Evolutionary conservation across 2,888 invertebrate species (phyloP).

Genomic region (Rapana venosa): DNA sequence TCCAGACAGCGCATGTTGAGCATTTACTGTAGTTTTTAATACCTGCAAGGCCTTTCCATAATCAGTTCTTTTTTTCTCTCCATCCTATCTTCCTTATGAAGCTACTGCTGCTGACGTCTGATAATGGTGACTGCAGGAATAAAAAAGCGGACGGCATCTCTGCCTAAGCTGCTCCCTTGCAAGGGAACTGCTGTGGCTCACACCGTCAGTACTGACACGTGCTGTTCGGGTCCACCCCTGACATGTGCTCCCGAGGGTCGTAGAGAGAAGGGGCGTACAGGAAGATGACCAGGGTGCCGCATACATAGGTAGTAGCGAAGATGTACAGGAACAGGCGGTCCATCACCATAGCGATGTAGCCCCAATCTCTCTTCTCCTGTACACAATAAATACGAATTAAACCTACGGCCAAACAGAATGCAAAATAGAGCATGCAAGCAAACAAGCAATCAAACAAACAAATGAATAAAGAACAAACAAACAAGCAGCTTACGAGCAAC

Average conservation of each 20-base stretch:
- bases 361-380: constrained; percentile 89
- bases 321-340: constrained; percentile 95
- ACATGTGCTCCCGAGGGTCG: constrained; percentile 74
- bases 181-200: too few species aligned
- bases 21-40: too few species aligned
- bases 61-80: too few species aligned
- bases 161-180: too few species aligned
- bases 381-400: constrained; percentile 29
- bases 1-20: too few species aligned
- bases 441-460: not conserved
- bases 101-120: too few species aligned
- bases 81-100: too few species aligned
- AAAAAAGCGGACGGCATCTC: too few species aligned
- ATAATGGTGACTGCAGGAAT: too few species aligned
- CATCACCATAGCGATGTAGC: constrained; percentile 96
- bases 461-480: not conserved
- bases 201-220: constrained; percentile 50
- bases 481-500: not conserved
- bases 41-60: too few species aligned
- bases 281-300: constrained; percentile 83
- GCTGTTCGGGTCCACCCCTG: constrained; percentile 80
- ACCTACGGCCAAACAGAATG: not conserved
- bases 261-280: constrained; percentile 77
- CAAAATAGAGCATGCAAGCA: not conserved
- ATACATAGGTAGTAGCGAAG: constrained; percentile 93